Conservation (phyloP, 2,888 invertebrate genomes). For the Drosophila mimica region DNA sequence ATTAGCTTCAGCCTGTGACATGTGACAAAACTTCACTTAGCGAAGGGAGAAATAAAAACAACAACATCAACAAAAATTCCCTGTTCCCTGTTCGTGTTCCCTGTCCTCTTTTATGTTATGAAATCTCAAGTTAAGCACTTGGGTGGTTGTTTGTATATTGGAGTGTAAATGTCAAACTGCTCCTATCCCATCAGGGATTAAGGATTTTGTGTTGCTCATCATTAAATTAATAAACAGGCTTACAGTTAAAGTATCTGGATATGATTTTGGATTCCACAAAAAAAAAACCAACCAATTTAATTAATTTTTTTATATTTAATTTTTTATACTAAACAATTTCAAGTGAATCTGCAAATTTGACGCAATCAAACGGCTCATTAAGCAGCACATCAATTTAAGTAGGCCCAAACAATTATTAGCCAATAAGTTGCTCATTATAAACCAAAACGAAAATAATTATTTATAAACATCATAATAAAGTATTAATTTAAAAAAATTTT, state of each 20-base stretch:
- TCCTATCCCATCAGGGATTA: background rate
- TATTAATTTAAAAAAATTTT: slow-evolving; percentile 21
- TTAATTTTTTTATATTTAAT: background rate
- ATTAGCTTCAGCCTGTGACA: slow-evolving; percentile 45
- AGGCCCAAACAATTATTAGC: slow-evolving; percentile 22
- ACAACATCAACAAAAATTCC: slow-evolving; percentile 12
- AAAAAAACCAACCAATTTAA: background rate
- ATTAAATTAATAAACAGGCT: slow-evolving; percentile 11
- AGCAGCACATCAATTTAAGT: background rate
- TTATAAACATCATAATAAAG: slow-evolving; percentile 25
- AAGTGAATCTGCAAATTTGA: background rate
- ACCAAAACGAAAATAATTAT: slow-evolving; percentile 17
- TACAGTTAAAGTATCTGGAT: background rate
- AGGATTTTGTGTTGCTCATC: background rate
- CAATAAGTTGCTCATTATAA: slow-evolving; percentile 10
- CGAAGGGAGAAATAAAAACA: slow-evolving; percentile 10
- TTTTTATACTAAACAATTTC: background rate
- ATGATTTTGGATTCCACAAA: background rate
- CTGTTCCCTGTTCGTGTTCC: background rate
- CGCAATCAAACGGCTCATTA: background rate
- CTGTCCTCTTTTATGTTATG: background rate
- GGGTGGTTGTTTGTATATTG: slow-evolving; percentile 1
- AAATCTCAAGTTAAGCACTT: slow-evolving; percentile 8
- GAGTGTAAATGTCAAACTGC: slow-evolving; percentile 15
- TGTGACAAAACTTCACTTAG: slow-evolving; percentile 24